Conservation (phyloP, 2,888 invertebrate species). For the Pandemis heparana region DNA sequence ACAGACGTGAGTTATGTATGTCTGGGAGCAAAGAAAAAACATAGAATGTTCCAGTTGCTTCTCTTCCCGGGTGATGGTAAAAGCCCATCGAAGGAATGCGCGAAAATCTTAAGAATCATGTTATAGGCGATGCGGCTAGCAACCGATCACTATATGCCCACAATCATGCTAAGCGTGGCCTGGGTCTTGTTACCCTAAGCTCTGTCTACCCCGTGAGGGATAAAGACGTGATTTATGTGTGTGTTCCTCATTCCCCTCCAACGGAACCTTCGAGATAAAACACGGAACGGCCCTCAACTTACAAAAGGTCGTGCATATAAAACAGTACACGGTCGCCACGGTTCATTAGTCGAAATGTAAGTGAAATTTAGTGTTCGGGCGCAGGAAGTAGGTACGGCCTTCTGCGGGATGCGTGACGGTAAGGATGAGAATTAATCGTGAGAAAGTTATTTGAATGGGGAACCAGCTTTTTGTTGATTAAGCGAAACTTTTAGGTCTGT, state of each 20-base stretch:
- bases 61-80: too few relatives aligned
- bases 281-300: slow-evolving; percentile 5
- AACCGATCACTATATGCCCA: too few relatives aligned
- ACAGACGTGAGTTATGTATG: too few relatives aligned
- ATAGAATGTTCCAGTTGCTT: too few relatives aligned
- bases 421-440: slow-evolving; percentile 26
- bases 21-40: too few relatives aligned
- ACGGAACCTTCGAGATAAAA: not conserved
- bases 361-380: slow-evolving; percentile 48
- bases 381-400: slow-evolving; percentile 36
- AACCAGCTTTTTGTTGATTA: not conserved
- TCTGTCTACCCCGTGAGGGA: too few relatives aligned
- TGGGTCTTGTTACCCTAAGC: too few relatives aligned
- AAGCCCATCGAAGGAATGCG: too few relatives aligned
- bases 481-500: not conserved
- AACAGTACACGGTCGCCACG: slow-evolving; percentile 36
- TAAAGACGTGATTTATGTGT: too few relatives aligned
- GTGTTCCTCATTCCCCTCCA: not conserved
- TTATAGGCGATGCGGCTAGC: too few relatives aligned
- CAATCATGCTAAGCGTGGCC: too few relatives aligned
- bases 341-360: slow-evolving; percentile 46
- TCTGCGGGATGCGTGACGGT: slow-evolving; percentile 36
- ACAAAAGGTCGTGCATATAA: slow-evolving; percentile 33
- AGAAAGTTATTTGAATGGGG: slow-evolving; percentile 15
- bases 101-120: too few relatives aligned